Percentiles rank a stretch among this genome's conserved stretches.
Evolutionary conservation across 92 coral and sea anemone species (phyloP).

Genomic region (Porites rus): DNA sequence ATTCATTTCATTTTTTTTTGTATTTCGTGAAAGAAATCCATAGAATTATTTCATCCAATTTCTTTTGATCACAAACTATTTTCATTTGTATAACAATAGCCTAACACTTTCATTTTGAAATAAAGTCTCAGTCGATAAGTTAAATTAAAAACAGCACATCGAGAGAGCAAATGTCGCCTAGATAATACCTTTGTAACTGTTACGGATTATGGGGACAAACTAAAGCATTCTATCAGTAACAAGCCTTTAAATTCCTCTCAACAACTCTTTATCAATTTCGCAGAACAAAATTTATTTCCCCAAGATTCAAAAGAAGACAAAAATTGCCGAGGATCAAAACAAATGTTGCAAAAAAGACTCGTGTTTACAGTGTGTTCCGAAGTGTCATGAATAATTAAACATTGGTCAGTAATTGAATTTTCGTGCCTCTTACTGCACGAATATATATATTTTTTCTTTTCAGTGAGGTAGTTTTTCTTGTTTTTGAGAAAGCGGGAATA

Average conservation of each 20-base stretch:
- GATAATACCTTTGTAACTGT: conserved; percentile 22
- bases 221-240: conserved; percentile 13
- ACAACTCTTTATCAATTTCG: not conserved
- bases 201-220: conserved; percentile 1
- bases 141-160: conserved; percentile 39
- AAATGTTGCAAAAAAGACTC: conserved; percentile 24
- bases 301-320: not conserved
- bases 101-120: conserved; percentile 9
- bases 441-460: not conserved
- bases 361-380: conserved; percentile 33
- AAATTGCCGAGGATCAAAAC: conserved; percentile 4
- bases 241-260: not conserved
- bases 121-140: conserved; percentile 10
- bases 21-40: not conserved
- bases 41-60: conserved; percentile 18
- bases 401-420: conserved; percentile 44
- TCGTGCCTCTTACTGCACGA: conserved; percentile 24
- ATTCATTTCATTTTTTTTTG: not conserved
- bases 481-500: conserved; percentile 2
- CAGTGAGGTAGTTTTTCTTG: conserved; percentile 13
- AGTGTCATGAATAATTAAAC: conserved; percentile 51
- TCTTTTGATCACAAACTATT: not conserved
- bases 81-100: conserved; percentile 18
- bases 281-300: not conserved
- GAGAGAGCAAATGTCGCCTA: not conserved